Base-by-base conservation (phyloP, 2,888 invertebrate species). In the Microplitis manilae region DNA sequence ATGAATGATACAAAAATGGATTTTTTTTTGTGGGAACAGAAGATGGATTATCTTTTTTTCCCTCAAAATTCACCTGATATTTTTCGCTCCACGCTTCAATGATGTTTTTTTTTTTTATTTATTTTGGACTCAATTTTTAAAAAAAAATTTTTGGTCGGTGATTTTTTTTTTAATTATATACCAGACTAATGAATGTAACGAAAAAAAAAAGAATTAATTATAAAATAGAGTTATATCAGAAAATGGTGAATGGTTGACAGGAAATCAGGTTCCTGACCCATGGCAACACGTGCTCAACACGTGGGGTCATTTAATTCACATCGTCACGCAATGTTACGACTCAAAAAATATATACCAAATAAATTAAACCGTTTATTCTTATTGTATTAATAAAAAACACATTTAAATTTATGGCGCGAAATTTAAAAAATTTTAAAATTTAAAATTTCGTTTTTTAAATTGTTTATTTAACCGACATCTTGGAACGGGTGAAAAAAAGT, bases 271-370 rank as follows among this genome's bases (percentile, higher is more conserved):
- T 78, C 83, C 82, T 83, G 85, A 85, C 83, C 84, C 79, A 80
- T 81, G 77, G 79, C 82, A 82, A 86, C 85, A 86, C 83, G 84
- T 85, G 84, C 81, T 78, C 67, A 75, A 80, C 84, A 86, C 83
- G 85, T 86, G 85, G 83, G 79, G 80, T 81, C 80, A 79, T 84
- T 83, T 81, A 83, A 85, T 84, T 86, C 84, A 77, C 80, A 78
- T 79, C 80, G 85, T 85, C 85, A 85, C 84, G 84, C 84, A 81
- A 84, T 80, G 82, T 81, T 83, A 81, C 79, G 81, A 61, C 59
- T 40, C 77, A 60, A 68, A 77, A 75, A 77, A 62, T 61, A 38
- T 61, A 64, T 38, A 41, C 5, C 38, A 8, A 39, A 41, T 17
- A 38, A 39, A 70, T 17, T 30, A 60, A 38, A 60, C 50, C 60